phyloP scores from a whole-genome alignment of 2,797 vertebrate species.

The Anguilla megastoma region DNA sequence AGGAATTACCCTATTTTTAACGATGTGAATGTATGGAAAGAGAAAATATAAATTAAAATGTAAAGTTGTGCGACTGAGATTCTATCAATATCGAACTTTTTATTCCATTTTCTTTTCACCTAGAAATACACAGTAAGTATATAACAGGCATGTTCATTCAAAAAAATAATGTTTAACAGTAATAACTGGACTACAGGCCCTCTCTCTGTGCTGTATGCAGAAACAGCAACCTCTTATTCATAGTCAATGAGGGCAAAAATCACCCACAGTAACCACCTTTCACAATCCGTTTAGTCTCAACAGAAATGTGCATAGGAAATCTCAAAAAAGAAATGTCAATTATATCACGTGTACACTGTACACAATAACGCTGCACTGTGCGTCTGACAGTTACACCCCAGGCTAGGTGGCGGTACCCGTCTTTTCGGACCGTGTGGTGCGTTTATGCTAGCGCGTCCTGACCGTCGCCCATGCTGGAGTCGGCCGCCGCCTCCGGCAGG shows the following conservation, averaged over 20 bases:
- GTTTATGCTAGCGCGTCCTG: neutral
- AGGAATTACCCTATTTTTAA: conserved; percentile 6
- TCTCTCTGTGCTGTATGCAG: neutral
- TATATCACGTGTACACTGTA: neutral
- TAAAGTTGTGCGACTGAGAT: neutral
- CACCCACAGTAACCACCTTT: neutral
- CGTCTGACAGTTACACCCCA: neutral
- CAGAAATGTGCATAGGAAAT: neutral
- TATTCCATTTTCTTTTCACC: neutral
- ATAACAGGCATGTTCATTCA: neutral
- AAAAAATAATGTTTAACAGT: neutral
- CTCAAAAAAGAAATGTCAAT: too few relatives aligned
- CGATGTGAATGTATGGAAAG: conserved; percentile 1
- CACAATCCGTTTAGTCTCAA: neutral
- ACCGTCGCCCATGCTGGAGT: neutral
- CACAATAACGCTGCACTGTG: neutral
- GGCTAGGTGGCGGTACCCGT: neutral
- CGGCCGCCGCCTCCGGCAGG: neutral
- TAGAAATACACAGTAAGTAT: neutral
- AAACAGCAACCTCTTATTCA: neutral
- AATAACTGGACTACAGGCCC: neutral
- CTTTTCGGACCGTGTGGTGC: neutral
- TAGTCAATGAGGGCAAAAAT: neutral
- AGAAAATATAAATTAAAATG: conserved; percentile 6
- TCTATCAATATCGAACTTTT: neutral